Base-by-base conservation (phyloP, 1,140 invertebrate species). In the Drosophila lacertosa region DNA sequence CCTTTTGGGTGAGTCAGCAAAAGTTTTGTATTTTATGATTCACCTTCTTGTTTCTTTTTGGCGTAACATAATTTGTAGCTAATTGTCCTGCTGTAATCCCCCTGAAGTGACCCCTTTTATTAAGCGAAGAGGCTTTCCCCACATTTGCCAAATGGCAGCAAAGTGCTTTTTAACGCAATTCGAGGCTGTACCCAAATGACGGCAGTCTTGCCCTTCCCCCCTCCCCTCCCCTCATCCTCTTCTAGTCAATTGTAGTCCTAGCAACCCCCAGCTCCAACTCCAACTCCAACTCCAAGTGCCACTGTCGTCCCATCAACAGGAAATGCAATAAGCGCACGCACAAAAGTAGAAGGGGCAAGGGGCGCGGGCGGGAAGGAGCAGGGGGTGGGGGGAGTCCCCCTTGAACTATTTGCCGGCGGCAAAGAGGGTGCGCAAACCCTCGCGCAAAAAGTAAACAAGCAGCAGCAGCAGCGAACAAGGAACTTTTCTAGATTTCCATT, bases 251-350 rank as follows among this genome's bases (percentile, higher is more conserved):
- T 16, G 44, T 50, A 39, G 37, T 47, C 47, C 29, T 42, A 42
- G 37, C 47, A 60, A 64, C 59, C 32, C 24, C 37, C 35, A 11
- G 7, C 18, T 37, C 26, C 35, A 26, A 20, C 16, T 33, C 37
- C 57, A 35, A 39, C 37, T 33, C 39, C 29, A 16, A 54, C 18
- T 64, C 59, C 39, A 33, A 35, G n/a, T 29, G 5, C 1, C 26
- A 29, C 26, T 29, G 26, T 29, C 26, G 6, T 29, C 20, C 55
- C 55, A 44, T 68, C 65, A 63, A 69, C 66, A 63, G 57, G 66
- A 84, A 83, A 79, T 83, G 79, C 79, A 83, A 83, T 83, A 84
- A 78, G 53, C 79, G 79, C 74, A 83, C 78, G 78, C 78, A 82
- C 62, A 73, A 51, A 29, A 26, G 0, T 6, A 26, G n/a, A 26